Evolutionary conservation across 2,888 invertebrate species (phyloP), one percentile per base, ranked within the genome.

Genomic region (Vanessa cardui): DNA sequence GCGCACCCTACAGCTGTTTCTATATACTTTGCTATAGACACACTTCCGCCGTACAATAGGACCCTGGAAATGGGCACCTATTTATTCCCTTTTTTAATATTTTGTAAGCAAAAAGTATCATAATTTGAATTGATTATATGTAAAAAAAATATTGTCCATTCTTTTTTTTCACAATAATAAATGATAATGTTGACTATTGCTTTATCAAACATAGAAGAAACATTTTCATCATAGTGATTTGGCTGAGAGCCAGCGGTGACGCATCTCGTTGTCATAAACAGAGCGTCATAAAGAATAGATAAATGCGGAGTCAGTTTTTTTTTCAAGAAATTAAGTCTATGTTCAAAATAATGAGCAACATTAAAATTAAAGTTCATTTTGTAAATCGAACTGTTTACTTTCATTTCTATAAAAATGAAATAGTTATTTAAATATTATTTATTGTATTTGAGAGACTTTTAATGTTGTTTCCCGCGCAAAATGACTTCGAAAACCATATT

Each of bases 1-100:
- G 86, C 85, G 83, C 80, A 80, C 82, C 83, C 81, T 79, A 83
- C 86, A 85, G 83, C 84, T 84, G 85, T 84, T 84, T 79, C 52
- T 54, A 77, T 84, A 85, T 83, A 85, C 78, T 79, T 78, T 66
- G 74, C 78, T 85, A 80, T 80, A 85, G 80, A 64, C 74, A 62
- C 46, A 71, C 64, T 58, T 66, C 56, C 64, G 62, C 39, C 62
- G 49, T 56, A 71, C 62, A 69, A 71, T 66, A 50, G 66, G 61
- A 62, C 64, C 66, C 65, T 21, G 63, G 64, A 66, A 71, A 69
- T 62, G 80, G 78, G 79, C 80, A 83, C 80, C 76, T 80, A 80
- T 85, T 80, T 80, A 80, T 82, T 77, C 75, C 74, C 75, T 46
- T 75, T 77, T 76, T 74, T 74, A 71, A 73, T 78, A 75, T 68